Evolutionary conservation across 2,888 invertebrate species (phyloP), one percentile per base, ranked within the genome.

Genomic region (Shargacucullia verbasci): DNA sequence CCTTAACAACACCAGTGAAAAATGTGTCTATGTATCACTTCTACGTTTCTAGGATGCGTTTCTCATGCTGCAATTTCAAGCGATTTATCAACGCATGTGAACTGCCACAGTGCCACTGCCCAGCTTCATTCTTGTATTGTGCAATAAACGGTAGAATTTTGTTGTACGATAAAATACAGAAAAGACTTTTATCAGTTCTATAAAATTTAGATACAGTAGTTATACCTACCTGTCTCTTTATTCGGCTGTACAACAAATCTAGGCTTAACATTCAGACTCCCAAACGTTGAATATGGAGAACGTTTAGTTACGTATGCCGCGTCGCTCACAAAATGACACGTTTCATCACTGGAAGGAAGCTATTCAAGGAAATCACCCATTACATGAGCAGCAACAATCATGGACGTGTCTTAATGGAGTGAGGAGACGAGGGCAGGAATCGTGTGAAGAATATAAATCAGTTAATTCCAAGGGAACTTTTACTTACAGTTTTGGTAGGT

Each of bases 391-490:
- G 49, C 59, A 52, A 74, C 74, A 72, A 62, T 70, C 66, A 44
- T 54, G 53, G 57, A 59, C 49, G 49, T 45, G 40, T 65, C 46
- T 58, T 59, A 63, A 63, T 47, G 54, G 55, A 34, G 63, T 52
- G 49, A 53, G 49, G 44, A 47, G 57, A 58, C 52, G 61, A 56
- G 39, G 54, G 54, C 55, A 39, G 25, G 38, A 43, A 48, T 31
- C 72, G 59, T 41, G 55, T 15, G 10, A 14, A 46, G 75, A 71
- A 75, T 73, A 75, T 72, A 71, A 75, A 73, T 71, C 61, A 71
- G 61, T 34, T 67, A 56, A 56, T 67, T 71, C 61, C 29, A 27
- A n/a, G 39, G 40, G 33, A 59, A 65, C 27, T 68, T 68, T 68
- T 48, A 59, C 59, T 48, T 53, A 60, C 33, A 45, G 35, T 54